Evolutionary conservation across 1,140 invertebrate species (phyloP).

Genomic region (Amyelois transitella): DNA sequence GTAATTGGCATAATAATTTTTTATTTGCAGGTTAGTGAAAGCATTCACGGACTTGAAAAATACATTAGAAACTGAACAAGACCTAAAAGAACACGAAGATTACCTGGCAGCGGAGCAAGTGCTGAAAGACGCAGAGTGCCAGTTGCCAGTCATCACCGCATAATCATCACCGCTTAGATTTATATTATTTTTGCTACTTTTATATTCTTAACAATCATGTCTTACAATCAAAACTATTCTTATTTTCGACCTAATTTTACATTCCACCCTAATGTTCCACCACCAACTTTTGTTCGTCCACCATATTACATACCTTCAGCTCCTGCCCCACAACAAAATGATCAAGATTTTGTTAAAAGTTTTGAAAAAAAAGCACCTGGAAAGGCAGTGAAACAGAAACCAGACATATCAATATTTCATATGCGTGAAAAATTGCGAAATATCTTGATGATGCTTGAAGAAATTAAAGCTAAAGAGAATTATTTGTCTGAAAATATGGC

Average conservation of each 20-base stretch:
- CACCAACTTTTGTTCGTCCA: slow-evolving; percentile 15
- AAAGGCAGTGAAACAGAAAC: slow-evolving; percentile 12
- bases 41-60: slow-evolving; percentile 86
- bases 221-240: slow-evolving; percentile 53
- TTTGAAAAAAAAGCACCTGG: slow-evolving; percentile 27
- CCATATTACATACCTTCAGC: slow-evolving; percentile 6
- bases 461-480: slow-evolving; percentile 62
- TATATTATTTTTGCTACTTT: slow-evolving; percentile 35
- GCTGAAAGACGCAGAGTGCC: slow-evolving; percentile 81
- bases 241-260: slow-evolving; percentile 45
- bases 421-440: slow-evolving; percentile 46
- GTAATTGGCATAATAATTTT: no score
- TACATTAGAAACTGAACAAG: slow-evolving; percentile 82
- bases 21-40: slow-evolving; percentile 77
- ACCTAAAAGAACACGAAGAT: slow-evolving; percentile 84
- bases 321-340: slow-evolving; percentile 17
- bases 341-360: slow-evolving; percentile 47
- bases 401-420: slow-evolving; percentile 31
- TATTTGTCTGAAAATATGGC: slow-evolving; percentile 62
- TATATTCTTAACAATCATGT: slow-evolving; percentile 56
- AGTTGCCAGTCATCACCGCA: slow-evolving; percentile 62
- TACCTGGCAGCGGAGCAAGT: slow-evolving; percentile 81
- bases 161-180: slow-evolving; percentile 17
- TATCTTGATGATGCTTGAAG: slow-evolving; percentile 48
- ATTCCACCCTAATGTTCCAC: slow-evolving; percentile 46